A percentile compares a stretch with the other conserved stretches of the same genome.
Conservation (phyloP, 2,113 vertebrate genomes). For the Colius striatus region DNA sequence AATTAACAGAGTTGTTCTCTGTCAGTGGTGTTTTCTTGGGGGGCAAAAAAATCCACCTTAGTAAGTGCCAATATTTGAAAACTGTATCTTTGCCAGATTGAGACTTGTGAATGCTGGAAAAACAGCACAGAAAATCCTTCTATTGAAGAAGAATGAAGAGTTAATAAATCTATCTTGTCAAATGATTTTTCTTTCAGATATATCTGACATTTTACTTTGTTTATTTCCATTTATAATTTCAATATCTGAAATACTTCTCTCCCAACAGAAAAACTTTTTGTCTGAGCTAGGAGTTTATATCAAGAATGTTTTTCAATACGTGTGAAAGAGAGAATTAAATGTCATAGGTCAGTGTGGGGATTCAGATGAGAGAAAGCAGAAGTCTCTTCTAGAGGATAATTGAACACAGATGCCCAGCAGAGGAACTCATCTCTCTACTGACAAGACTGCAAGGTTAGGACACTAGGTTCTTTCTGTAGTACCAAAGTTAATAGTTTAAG, state of each 20-base stretch:
- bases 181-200: constrained; percentile 9
- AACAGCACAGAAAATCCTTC: constrained; percentile 2
- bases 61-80: not conserved
- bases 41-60: not conserved
- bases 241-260: not conserved
- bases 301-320: not conserved
- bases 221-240: not conserved
- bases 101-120: not conserved
- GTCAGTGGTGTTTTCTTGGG: not conserved
- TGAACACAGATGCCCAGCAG: not conserved
- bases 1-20: not conserved
- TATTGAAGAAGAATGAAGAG: not conserved
- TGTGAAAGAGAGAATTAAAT: not conserved
- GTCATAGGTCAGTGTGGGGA: not conserved
- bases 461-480: not conserved
- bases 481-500: not conserved
- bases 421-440: not conserved
- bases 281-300: not conserved
- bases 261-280: not conserved
- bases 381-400: not conserved
- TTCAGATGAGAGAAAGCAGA: not conserved
- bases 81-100: not conserved
- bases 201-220: not conserved
- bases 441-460: not conserved
- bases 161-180: constrained; percentile 34